A percentile compares a stretch with the other conserved stretches of the same genome.
phyloP scores from a whole-genome alignment of 2,888 invertebrate genomes.

The Metellina segmentata region DNA sequence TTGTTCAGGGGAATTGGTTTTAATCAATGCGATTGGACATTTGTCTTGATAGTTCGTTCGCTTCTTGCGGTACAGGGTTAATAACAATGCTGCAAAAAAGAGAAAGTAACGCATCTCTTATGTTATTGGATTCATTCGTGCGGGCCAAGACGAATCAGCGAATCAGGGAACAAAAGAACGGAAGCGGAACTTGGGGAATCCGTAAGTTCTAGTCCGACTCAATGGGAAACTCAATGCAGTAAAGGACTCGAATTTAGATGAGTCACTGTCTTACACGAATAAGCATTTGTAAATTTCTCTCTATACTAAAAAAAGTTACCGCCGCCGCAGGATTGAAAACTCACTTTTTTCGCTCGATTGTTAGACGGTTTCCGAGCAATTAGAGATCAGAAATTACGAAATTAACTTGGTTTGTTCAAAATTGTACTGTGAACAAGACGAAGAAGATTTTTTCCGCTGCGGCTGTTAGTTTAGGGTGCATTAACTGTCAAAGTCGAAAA shows the following conservation, averaged over 20 bases:
- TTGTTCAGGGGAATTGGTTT: slow-evolving; percentile 53
- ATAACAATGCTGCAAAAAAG: slow-evolving; percentile 34
- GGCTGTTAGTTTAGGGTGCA: too few species aligned
- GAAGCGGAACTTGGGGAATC: background rate
- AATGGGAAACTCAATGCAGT: background rate
- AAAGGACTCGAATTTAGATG: background rate
- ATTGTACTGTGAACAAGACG: too few species aligned
- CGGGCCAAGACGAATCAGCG: background rate
- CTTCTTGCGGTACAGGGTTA: background rate
- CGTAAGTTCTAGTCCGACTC: background rate
- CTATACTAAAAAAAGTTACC: too few species aligned
- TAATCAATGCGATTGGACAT: slow-evolving; percentile 73
- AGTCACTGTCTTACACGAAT: background rate
- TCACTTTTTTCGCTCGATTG: too few species aligned
- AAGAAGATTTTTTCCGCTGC: too few species aligned
- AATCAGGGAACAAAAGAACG: background rate
- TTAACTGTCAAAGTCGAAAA: too few species aligned
- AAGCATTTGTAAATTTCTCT: too few species aligned
- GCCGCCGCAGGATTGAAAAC: too few species aligned
- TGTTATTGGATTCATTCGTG: slow-evolving; percentile 44
- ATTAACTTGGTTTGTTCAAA: too few species aligned
- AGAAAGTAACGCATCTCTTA: background rate
- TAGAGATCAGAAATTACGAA: too few species aligned
- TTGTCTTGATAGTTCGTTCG: slow-evolving; percentile 50
- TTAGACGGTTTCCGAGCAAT: too few species aligned